Conservation (phyloP, 2,888 invertebrate species). For the Lymantria dispar region DNA sequence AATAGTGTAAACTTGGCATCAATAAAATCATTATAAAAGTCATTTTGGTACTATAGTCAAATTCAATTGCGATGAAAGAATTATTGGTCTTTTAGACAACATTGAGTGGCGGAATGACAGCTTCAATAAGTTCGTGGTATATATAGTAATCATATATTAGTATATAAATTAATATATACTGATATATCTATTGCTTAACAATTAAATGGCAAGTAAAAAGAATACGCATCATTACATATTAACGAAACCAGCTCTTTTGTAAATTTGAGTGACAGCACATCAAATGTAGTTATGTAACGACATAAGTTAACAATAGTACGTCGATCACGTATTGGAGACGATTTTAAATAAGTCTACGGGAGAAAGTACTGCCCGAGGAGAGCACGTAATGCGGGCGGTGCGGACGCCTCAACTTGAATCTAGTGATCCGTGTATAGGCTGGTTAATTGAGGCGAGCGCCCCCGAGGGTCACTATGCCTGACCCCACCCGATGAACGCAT, state of each 20-base stretch:
- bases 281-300: conserved; percentile 68
- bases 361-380: conserved; percentile 70
- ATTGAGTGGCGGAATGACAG: conserved; percentile 31
- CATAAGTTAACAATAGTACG: conserved; percentile 67
- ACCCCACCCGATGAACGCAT: conserved; percentile 35
- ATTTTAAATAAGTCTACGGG: conserved; percentile 76
- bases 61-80: conserved; percentile 8
- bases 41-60: neutral
- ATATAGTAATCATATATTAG: conserved; percentile 55
- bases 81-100: conserved; percentile 24
- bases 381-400: conserved; percentile 40
- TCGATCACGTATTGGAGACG: conserved; percentile 77
- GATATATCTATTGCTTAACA: conserved; percentile 68
- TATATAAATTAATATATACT: no score
- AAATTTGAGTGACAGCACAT: conserved; percentile 73
- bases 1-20: no score
- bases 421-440: conserved; percentile 42
- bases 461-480: conserved; percentile 48
- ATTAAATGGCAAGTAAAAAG: conserved; percentile 76
- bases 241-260: conserved; percentile 66
- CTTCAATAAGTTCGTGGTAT: conserved; percentile 32
- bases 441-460: conserved; percentile 58
- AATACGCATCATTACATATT: conserved; percentile 77
- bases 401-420: conserved; percentile 32
- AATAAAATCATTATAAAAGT: no score